Evolutionary conservation across 2,113 vertebrate species (phyloP).

Genomic region (Grantiella picta): DNA sequence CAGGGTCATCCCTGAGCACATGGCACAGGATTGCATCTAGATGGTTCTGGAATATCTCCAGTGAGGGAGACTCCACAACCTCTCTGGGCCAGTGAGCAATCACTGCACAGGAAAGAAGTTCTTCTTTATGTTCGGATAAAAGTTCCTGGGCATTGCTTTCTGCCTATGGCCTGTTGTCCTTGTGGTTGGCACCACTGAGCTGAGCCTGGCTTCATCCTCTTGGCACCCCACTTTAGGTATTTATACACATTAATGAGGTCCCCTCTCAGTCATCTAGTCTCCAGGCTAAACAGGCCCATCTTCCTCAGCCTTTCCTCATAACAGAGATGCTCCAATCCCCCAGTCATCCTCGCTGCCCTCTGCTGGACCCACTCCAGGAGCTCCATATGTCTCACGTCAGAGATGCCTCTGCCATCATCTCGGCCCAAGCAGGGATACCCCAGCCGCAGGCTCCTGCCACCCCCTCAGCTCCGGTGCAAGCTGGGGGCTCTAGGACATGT

Average conservation of each 20-base stretch:
- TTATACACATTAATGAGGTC: neutral
- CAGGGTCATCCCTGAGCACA: neutral
- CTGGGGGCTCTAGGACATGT: fast-evolving
- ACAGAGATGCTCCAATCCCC: neutral
- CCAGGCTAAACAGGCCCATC: neutral
- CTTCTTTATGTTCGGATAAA: neutral
- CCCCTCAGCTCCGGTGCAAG: neutral
- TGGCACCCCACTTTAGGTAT: neutral
- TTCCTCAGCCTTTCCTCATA: neutral
- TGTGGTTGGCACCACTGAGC: neutral
- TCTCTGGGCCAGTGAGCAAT: neutral
- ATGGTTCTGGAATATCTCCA: neutral
- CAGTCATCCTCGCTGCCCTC: neutral
- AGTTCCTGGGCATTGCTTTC: neutral
- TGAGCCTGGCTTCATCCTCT: neutral
- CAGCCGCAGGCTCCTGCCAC: neutral
- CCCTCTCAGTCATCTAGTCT: neutral
- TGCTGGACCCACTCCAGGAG: neutral
- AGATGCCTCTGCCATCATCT: neutral
- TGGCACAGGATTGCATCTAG: neutral
- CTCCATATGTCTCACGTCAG: neutral
- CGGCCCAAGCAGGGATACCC: neutral
- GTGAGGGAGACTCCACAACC: neutral
- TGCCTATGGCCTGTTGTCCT: neutral
- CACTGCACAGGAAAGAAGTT: neutral